phyloP scores from a whole-genome alignment of 2,888 invertebrate species.

The Synergus japonicus region DNA sequence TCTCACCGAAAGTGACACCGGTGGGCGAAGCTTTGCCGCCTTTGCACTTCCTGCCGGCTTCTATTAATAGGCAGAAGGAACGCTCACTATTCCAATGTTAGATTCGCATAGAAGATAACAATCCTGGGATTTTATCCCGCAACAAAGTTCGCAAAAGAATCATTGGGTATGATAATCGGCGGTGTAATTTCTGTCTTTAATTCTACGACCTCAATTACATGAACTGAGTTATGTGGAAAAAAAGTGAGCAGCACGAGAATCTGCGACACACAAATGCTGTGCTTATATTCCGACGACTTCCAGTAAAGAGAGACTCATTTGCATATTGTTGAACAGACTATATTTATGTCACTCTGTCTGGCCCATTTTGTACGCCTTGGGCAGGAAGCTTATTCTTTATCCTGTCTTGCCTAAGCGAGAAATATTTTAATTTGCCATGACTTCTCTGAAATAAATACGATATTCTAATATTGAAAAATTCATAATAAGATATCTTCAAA shows the following conservation, averaged over 20 bases:
- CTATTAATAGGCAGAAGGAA: conserved; percentile 1
- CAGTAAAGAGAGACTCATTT: conserved; percentile 36
- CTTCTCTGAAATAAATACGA: not conserved
- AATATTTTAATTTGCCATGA: not conserved
- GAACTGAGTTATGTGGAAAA: conserved; percentile 34
- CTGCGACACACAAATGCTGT: conserved; percentile 37
- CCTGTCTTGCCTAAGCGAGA: not conserved
- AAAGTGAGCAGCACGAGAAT: conserved; percentile 36
- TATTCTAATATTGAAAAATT: not conserved
- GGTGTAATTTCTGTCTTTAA: conserved; percentile 37
- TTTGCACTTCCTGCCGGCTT: conserved; percentile 27
- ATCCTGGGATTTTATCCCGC: not conserved
- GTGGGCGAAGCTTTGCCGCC: conserved; percentile 30
- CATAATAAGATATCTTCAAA: not conserved
- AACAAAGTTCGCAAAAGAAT: conserved; percentile 15
- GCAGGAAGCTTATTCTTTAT: conserved; percentile 23
- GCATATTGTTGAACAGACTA: conserved; percentile 33
- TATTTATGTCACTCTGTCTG: conserved; percentile 42
- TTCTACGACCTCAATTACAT: conserved; percentile 41
- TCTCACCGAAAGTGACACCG: conserved; percentile 12
- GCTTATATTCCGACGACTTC: conserved; percentile 30
- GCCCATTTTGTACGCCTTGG: conserved; percentile 40
- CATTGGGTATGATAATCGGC: not conserved
- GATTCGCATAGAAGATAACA: conserved; percentile 15
- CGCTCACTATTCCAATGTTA: conserved; percentile 23